These are phyloP conservation scores for Leontocebus nigricollis DNA, from an alignment of 2,797 vertebrate species.

Conservation along the genomic window DNA sequence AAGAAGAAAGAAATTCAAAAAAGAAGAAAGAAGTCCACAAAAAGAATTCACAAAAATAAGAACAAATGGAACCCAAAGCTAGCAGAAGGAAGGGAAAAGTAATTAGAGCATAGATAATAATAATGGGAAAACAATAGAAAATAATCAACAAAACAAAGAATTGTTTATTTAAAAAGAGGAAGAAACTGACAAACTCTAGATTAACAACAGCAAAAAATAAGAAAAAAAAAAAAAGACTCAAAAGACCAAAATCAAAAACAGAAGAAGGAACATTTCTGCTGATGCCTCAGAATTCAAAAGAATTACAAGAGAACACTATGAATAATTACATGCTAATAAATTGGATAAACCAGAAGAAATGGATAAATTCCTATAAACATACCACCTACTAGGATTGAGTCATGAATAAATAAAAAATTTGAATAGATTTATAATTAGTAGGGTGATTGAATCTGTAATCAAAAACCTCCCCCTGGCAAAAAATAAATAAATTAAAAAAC, in stretches of 20 bases:
- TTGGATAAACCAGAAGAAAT: not conserved
- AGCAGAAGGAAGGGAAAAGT: not conserved
- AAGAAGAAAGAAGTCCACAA: not conserved
- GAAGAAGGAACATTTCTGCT: not conserved
- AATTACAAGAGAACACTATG: not conserved
- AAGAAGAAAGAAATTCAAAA: not conserved
- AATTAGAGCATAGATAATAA: not conserved
- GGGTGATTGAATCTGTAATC: not conserved
- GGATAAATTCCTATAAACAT: not conserved
- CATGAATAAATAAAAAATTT: not conserved
- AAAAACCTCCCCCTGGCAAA: not conserved
- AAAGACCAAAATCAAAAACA: not conserved
- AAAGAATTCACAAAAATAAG: not conserved
- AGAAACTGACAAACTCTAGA: not conserved
- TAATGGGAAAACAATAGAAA: not conserved
- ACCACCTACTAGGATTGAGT: not conserved
- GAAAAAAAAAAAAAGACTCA: not conserved
- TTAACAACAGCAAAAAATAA: too few relatives aligned
- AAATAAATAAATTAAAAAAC: not conserved
- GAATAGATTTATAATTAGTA: not conserved
- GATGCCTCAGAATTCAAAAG: not conserved
- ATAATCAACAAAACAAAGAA: not conserved
- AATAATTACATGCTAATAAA: not conserved
- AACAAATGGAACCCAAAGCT: not conserved
- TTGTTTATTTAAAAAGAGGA: not conserved